Conservation (phyloP, 2,888 invertebrate genomes). For the Mimachlamys varia region DNA sequence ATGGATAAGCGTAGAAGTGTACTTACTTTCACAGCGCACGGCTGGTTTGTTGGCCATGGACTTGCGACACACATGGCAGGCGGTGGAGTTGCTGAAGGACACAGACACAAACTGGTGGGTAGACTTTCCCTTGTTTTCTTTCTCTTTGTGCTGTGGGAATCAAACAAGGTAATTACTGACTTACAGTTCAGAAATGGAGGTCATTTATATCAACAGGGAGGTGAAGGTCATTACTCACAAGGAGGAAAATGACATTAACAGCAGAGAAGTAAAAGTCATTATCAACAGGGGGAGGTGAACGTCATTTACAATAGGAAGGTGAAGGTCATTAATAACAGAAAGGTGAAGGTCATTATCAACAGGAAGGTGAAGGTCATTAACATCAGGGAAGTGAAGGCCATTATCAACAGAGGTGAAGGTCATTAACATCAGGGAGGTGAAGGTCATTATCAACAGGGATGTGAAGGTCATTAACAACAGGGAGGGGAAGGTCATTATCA, state of each 20-base stretch:
- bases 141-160: conserved; percentile 62
- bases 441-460: not conserved
- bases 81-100: conserved; percentile 83
- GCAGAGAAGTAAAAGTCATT: not conserved
- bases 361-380: not conserved
- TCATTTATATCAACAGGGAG: not conserved
- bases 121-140: conserved; percentile 63
- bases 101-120: conserved; percentile 89
- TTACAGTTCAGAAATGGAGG: not conserved
- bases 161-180: not conserved
- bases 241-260: too few relatives aligned
- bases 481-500: not conserved
- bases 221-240: too few relatives aligned
- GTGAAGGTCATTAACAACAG: not conserved
- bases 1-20: not conserved
- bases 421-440: not conserved
- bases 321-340: not conserved
- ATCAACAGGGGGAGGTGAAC: not conserved
- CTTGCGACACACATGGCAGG: conserved; percentile 89
- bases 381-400: not conserved
- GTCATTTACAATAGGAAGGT: not conserved
- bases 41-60: conserved; percentile 90
- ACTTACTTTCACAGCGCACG: conserved; percentile 92
- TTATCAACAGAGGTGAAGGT: not conserved
- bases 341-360: not conserved